These are phyloP conservation scores for Sciurus niger DNA, from an alignment of 2,113 vertebrate genomes.

Conservation along the genomic window DNA sequence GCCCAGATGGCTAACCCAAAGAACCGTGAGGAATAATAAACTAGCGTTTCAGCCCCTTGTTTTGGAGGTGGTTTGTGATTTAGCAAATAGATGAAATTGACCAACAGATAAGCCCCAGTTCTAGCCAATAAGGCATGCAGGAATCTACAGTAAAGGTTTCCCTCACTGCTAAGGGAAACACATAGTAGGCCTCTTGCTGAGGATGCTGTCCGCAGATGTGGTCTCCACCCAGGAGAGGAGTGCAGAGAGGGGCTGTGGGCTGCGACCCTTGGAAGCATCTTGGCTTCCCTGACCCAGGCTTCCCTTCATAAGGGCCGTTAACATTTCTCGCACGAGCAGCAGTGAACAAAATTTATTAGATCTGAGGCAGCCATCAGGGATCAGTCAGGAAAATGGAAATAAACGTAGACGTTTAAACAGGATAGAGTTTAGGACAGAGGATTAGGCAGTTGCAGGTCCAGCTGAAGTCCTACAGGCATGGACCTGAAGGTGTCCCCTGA, in stretches of 20 bases:
- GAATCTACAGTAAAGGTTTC: background rate
- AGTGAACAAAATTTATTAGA: background rate
- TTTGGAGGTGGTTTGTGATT: background rate
- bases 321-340: background rate
- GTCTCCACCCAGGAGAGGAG: background rate
- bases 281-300: background rate
- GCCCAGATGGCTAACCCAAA: background rate
- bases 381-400: background rate
- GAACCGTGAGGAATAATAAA: background rate
- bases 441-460: background rate
- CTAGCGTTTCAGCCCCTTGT: background rate
- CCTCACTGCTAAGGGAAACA: background rate
- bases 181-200: background rate
- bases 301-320: background rate
- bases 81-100: background rate
- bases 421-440: background rate
- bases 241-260: background rate
- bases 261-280: accelerated
- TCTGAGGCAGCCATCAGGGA: background rate
- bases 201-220: background rate
- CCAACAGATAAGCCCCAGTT: too few species aligned
- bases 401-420: background rate
- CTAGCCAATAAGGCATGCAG: too few species aligned
- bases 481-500: background rate
- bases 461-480: background rate